Conservation (phyloP, 1,140 invertebrate species). For the Drosophila takahashii region DNA sequence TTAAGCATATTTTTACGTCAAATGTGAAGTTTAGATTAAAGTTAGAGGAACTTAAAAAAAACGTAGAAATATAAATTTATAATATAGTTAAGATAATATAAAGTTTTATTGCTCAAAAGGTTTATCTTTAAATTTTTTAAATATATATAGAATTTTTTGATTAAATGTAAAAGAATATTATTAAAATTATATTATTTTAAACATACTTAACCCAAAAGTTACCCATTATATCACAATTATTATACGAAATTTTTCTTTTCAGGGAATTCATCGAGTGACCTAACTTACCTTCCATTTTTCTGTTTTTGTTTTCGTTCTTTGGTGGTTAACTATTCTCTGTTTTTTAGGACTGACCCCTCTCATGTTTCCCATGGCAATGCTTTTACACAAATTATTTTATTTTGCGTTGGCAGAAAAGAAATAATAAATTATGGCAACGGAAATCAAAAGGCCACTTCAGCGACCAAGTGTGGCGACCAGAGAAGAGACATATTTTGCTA, state of each 20-base stretch:
- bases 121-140: no score
- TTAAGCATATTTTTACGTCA: no score
- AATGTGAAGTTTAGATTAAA: not conserved
- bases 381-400: constrained; percentile 77
- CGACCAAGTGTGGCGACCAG: constrained; percentile 26
- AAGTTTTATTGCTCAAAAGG: no score
- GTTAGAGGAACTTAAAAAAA: not conserved
- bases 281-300: not conserved
- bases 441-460: constrained; percentile 71
- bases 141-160: no score
- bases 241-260: not conserved
- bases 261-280: constrained; percentile 16
- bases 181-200: no score
- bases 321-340: constrained; percentile 63
- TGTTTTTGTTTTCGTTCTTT: constrained; percentile 24
- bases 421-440: constrained; percentile 73
- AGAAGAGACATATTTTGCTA: constrained; percentile 31
- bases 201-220: not conserved
- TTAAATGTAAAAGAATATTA: no score
- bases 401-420: constrained; percentile 48
- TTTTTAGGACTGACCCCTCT: constrained; percentile 24
- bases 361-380: constrained; percentile 41
- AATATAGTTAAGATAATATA: no score
- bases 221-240: no score
- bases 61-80: no score